phyloP scores from a whole-genome alignment of 2,797 vertebrate species.

The Novumbra hubbsi region DNA sequence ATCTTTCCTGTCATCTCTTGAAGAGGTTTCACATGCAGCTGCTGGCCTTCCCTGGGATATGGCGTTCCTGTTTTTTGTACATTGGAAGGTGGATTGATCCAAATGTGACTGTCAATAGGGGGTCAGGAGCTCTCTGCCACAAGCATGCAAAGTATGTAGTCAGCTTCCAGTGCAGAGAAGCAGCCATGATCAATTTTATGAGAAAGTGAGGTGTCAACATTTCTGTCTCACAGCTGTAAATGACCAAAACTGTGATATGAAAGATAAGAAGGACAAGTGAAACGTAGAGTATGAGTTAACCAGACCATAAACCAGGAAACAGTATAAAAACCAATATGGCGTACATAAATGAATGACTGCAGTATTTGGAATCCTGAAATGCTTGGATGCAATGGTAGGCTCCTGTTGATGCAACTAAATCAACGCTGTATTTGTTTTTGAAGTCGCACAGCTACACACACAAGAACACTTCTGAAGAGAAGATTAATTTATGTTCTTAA shows the following conservation, averaged over 20 bases:
- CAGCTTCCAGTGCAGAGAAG: constrained; percentile 62
- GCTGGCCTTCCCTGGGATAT: constrained; percentile 48
- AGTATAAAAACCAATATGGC: not conserved
- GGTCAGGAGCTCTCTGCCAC: constrained; percentile 63
- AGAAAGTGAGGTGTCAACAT: constrained; percentile 63
- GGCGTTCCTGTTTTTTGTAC: constrained; percentile 67
- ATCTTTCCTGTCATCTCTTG: constrained; percentile 45
- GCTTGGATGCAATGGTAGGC: not conserved
- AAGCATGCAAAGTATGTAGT: constrained; percentile 71
- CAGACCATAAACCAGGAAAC: not conserved
- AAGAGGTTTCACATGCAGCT: constrained; percentile 64
- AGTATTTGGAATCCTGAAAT: not conserved
- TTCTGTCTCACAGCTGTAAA: constrained; percentile 50
- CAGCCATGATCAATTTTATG: constrained; percentile 69
- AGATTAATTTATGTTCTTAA: constrained; percentile 53
- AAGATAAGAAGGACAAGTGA: not conserved
- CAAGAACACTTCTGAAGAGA: constrained; percentile 36
- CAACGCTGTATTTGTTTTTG: not conserved
- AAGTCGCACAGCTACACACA: constrained; percentile 11
- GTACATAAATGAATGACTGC: not conserved
- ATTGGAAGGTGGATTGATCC: constrained; percentile 71
- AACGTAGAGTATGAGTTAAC: not conserved
- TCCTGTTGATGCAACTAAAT: not conserved
- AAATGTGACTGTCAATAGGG: constrained; percentile 79
- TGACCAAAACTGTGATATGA: not conserved